Evolutionary conservation across 1,140 invertebrate genomes (phyloP), one percentile per base, ranked within the genome.

Genomic region (Apis cerana): DNA sequence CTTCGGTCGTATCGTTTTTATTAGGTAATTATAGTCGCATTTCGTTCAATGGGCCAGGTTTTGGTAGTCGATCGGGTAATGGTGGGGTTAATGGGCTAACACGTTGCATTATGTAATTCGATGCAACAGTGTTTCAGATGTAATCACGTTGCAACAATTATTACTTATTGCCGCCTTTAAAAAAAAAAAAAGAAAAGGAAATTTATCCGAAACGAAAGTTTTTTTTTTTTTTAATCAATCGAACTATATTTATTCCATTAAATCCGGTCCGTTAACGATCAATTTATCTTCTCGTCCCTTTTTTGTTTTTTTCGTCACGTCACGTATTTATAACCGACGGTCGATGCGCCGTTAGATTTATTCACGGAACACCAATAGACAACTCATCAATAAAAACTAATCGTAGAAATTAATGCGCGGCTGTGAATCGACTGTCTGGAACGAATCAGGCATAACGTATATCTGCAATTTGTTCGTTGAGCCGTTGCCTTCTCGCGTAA

Each of bases 401-500:
- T 80, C 59, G 56, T n/a, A 72, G 50, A 43, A 56, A 64, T 56
- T 67, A 27, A 78, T 21, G 21, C 1, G 43, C 43, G n/a, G 58
- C 21, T 43, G 50, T 27, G 64, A 69, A 78, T 78, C 43, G 69
- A 59, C 64, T 80, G 52, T 65, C 59, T 48, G n/a, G 50, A 80
- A 50, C 48, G 27, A 15, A 62, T 71, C 50, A 75, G n/a, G 52
- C 23, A 23, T 27, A 48, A 69, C 54, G 56, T 58, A 74, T 61
- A 10, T 13, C 15, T 52, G 33, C 56, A 69, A 85, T 79, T 71
- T 74, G 71, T 56, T 75, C 72, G 72, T 75, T 72, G 72, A 83
- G 86, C 84, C 77, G 87, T 84, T 82, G 86, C 80, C 15, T 87
- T 88, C 85, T 91, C 89, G 91, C 88, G 91, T 92, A 92, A 92